Evolutionary conservation across 2,113 vertebrate species (phyloP).

Genomic region (Epinephelus cyanopodus): DNA sequence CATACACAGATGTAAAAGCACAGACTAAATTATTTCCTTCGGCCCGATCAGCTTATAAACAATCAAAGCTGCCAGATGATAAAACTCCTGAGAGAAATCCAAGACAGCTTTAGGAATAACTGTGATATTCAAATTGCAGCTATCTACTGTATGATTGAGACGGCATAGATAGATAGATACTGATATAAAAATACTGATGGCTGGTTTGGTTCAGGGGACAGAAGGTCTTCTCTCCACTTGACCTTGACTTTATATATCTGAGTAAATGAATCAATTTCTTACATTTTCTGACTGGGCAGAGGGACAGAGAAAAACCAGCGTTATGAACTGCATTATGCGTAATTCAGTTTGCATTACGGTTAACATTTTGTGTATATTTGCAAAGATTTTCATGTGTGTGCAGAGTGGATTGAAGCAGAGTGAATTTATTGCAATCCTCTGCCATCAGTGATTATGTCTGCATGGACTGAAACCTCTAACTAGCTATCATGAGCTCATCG

Average conservation of each 20-base stretch:
- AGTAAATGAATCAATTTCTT: slow-evolving; percentile 2
- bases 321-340: not conserved
- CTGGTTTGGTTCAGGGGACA: not conserved
- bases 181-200: no score
- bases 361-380: slow-evolving; percentile 17
- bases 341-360: slow-evolving; percentile 25
- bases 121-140: not conserved
- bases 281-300: slow-evolving; percentile 6
- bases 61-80: slow-evolving; percentile 4
- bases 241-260: not conserved
- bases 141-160: not conserved
- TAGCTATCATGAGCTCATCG: slow-evolving; percentile 58
- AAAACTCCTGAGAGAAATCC: not conserved
- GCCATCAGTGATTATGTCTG: slow-evolving; percentile 50
- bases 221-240: slow-evolving; percentile 17
- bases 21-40: slow-evolving; percentile 13
- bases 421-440: slow-evolving; percentile 37
- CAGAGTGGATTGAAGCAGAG: slow-evolving; percentile 12
- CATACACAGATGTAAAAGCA: slow-evolving; percentile 24
- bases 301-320: slow-evolving; percentile 9
- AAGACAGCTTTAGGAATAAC: not conserved
- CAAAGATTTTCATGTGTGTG: not conserved
- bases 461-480: slow-evolving; percentile 45
- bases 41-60: slow-evolving; percentile 1
- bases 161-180: no score